These are phyloP conservation scores for Muscina levida DNA, from an alignment of 2,888 invertebrate genomes.

Conservation along the genomic window DNA sequence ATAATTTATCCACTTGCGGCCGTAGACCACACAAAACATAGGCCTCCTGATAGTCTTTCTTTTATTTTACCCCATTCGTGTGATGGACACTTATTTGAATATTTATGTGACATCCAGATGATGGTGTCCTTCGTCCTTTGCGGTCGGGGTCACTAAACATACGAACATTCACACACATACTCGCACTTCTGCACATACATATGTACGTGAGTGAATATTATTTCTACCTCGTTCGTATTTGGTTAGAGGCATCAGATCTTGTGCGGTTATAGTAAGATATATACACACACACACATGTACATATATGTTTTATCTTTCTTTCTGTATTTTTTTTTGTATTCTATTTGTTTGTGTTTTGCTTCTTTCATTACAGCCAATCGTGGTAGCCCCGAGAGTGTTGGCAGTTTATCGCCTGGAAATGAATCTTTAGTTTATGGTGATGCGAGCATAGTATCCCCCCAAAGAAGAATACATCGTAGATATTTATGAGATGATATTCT, in stretches of 20 bases:
- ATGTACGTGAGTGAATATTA: not conserved
- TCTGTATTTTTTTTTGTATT: conserved; percentile 30
- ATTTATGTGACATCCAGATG: conserved; percentile 19
- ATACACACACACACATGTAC: not conserved
- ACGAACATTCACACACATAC: not conserved
- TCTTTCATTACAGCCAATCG: conserved; percentile 60
- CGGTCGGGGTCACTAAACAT: conserved; percentile 16
- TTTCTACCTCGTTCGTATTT: conserved; percentile 9
- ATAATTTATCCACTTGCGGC: not conserved
- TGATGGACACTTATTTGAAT: conserved; percentile 9
- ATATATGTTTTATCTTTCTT: conserved; percentile 18
- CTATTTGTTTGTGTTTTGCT: conserved; percentile 31
- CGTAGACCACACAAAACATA: not conserved
- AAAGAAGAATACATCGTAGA: conserved; percentile 73
- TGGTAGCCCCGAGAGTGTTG: conserved; percentile 68
- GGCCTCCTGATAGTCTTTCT: no score
- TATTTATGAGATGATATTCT: conserved; percentile 70
- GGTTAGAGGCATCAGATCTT: conserved; percentile 7
- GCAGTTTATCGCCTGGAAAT: conserved; percentile 72
- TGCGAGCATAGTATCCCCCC: conserved; percentile 74
- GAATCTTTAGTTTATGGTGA: conserved; percentile 76
- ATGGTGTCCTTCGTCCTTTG: conserved; percentile 18
- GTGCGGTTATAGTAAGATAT: conserved; percentile 2
- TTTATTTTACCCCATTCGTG: not conserved
- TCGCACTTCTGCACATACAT: no score